phyloP scores from a whole-genome alignment of 30 jellyfish, hydroid and myxozoan species.

The Turritopsis rubra region DNA sequence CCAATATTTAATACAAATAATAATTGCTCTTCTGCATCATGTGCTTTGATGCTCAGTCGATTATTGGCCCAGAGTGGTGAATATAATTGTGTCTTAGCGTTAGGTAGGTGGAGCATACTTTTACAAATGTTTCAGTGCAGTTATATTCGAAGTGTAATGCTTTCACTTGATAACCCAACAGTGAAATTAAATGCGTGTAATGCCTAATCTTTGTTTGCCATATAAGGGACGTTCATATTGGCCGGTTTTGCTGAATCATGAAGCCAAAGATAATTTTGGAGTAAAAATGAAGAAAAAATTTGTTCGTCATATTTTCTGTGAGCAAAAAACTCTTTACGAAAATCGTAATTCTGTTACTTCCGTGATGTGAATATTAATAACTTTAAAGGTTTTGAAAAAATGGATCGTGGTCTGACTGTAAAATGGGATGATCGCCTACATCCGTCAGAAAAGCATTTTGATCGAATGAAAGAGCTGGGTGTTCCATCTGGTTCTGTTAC shows the following conservation, averaged over 20 bases:
- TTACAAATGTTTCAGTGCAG: too few species aligned
- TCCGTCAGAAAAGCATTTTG: conserved; percentile 88
- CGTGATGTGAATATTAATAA: neutral
- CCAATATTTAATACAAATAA: conserved; percentile 96
- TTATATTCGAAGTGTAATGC: too few species aligned
- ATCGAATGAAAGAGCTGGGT: conserved; percentile 76
- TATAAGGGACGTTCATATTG: too few species aligned
- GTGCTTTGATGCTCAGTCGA: conserved; percentile 93
- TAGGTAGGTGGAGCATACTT: conserved; percentile 59
- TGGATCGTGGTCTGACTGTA: conserved; percentile 87
- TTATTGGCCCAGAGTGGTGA: conserved; percentile 75
- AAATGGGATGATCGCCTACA: conserved; percentile 65
- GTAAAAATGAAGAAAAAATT: neutral
- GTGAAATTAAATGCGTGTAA: too few species aligned
- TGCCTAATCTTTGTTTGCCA: too few species aligned
- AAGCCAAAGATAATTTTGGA: neutral
- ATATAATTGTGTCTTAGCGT: conserved; percentile 85
- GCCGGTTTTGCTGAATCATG: neutral
- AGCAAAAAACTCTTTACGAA: too few species aligned
- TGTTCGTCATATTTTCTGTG: neutral
- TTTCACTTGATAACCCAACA: too few species aligned
- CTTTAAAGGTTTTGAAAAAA: conserved; percentile 84
- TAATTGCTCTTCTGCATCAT: conserved; percentile 94
- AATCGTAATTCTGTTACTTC: too few species aligned
- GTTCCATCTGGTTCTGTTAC: conserved; percentile 65